Conservation (phyloP, 64 coral and sea anemone species). For the Actinia equina region DNA sequence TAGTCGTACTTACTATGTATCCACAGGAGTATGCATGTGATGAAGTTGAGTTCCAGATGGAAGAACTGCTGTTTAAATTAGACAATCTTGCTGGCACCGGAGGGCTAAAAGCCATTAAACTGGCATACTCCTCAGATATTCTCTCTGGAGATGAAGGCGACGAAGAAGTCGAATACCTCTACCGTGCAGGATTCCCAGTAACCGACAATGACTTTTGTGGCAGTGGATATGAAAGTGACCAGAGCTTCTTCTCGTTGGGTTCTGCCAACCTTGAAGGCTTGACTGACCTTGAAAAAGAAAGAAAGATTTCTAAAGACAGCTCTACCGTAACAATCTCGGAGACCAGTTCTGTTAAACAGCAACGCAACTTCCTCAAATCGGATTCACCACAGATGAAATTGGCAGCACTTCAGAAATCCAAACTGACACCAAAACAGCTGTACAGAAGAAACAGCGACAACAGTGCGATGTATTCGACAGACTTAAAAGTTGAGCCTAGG, state of each 20-base stretch:
- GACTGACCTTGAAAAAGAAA: conserved; percentile 8
- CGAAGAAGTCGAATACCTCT: conserved; percentile 50
- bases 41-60: conserved; percentile 45
- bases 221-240: conserved; percentile 64
- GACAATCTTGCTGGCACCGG: conserved; percentile 21
- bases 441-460: conserved; percentile 6
- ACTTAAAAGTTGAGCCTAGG: not conserved
- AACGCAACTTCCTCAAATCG: not conserved
- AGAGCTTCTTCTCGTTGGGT: conserved; percentile 24
- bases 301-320: conserved; percentile 9
- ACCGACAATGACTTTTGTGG: not conserved
- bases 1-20: not conserved
- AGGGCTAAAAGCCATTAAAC: not conserved
- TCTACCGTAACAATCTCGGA: conserved; percentile 2
- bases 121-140: not conserved
- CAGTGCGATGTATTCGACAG: not conserved
- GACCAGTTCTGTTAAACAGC: not conserved
- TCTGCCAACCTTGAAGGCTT: conserved; percentile 5
- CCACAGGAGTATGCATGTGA: conserved; percentile 56
- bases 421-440: not conserved
- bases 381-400: not conserved
- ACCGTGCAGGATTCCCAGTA: not conserved
- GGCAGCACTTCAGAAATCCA: not conserved
- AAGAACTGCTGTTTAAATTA: conserved; percentile 32
- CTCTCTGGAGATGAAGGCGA: conserved; percentile 9